phyloP scores from a whole-genome alignment of 1,140 invertebrate species.

The Zaprionus lachaisei region DNA sequence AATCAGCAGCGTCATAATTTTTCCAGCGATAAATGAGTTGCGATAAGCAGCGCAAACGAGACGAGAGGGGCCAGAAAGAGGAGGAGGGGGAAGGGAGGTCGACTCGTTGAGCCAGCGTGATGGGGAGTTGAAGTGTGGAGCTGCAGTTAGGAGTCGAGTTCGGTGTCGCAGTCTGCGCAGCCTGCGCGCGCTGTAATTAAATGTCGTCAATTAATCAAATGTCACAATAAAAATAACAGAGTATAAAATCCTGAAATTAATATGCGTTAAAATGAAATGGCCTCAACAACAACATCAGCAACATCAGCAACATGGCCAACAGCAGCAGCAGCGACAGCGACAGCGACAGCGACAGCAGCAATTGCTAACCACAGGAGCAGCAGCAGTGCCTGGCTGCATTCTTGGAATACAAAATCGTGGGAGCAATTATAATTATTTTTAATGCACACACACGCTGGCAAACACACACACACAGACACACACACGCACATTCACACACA shows the following conservation, averaged over 20 bases:
- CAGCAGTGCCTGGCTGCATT: slow-evolving; percentile 58
- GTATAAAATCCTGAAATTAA: slow-evolving; percentile 84
- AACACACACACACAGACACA: slow-evolving; percentile 15
- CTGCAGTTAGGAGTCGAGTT: slow-evolving; percentile 17
- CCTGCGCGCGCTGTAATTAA: slow-evolving; percentile 74
- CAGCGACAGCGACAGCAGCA: slow-evolving; percentile 35
- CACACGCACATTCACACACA: neutral
- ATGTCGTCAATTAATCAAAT: slow-evolving; percentile 84
- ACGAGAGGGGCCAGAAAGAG: neutral
- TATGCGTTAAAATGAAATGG: slow-evolving; percentile 83
- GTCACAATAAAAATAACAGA: slow-evolving; percentile 83
- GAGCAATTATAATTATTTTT: slow-evolving; percentile 84
- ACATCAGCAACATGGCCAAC: slow-evolving; percentile 39
- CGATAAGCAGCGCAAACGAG: slow-evolving; percentile 62
- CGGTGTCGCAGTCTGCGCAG: slow-evolving; percentile 38
- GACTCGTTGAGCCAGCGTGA: neutral
- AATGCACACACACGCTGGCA: slow-evolving; percentile 56
- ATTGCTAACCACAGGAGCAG: slow-evolving; percentile 44
- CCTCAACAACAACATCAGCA: slow-evolving; percentile 65
- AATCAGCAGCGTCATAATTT: slow-evolving; percentile 84
- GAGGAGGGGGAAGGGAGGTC: neutral
- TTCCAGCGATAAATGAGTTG: slow-evolving; percentile 84
- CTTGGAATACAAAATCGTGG: slow-evolving; percentile 79
- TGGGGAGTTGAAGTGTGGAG: slow-evolving; percentile 14
- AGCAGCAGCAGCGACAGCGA: slow-evolving; percentile 53